phyloP scores from a whole-genome alignment of 2,888 invertebrate species.

The Nezara viridula region DNA sequence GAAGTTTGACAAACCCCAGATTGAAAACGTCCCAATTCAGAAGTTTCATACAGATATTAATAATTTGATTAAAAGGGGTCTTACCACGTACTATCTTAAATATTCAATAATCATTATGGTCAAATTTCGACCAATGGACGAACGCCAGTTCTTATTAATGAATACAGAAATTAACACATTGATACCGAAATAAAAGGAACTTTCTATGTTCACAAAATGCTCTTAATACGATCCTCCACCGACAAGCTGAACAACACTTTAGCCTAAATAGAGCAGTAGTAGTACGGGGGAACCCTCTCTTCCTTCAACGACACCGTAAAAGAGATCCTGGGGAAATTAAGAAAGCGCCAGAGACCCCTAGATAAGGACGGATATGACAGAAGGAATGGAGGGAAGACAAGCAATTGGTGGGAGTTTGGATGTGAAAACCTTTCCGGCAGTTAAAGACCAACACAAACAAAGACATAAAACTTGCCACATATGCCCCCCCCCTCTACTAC shows the following conservation, averaged over 20 bases:
- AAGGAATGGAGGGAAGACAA: neutral
- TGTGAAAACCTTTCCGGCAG: constrained; percentile 24
- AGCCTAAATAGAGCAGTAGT: neutral
- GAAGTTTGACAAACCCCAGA: no score
- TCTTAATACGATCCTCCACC: neutral
- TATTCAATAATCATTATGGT: no score
- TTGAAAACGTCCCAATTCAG: no score
- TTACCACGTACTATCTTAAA: no score
- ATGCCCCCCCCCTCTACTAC: neutral
- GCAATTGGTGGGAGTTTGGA: neutral
- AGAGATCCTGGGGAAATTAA: neutral
- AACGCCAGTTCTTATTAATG: no score
- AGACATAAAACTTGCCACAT: constrained; percentile 54
- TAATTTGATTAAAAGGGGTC: no score
- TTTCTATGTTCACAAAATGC: neutral
- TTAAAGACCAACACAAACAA: constrained; percentile 53
- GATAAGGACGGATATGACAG: neutral
- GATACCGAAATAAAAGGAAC: neutral
- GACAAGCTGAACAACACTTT: neutral
- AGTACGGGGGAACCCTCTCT: neutral
- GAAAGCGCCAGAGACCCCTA: neutral
- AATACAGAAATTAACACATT: no score
- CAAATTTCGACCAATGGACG: no score
- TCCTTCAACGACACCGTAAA: neutral
- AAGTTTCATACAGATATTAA: no score